Evolutionary conservation across 2,888 invertebrate species (phyloP).

Genomic region (Malthinus seriepunctatus): DNA sequence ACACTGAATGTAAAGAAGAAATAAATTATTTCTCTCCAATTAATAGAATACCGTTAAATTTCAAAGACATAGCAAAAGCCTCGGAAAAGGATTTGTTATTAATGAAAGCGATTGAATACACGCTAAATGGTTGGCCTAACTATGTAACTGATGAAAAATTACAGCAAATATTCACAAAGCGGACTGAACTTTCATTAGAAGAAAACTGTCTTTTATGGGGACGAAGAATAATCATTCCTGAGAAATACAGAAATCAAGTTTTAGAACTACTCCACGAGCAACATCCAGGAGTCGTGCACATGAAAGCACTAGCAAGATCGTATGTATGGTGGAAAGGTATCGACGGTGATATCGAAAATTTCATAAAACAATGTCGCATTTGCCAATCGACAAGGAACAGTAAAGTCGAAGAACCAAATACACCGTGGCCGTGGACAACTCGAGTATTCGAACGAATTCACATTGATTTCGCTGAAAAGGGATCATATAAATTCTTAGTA

Average conservation of each 20-base stretch:
- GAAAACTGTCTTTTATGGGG: neutral
- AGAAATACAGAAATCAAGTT: neutral
- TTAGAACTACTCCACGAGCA: neutral
- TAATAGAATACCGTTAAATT: neutral
- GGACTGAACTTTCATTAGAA: neutral
- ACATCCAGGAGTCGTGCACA: neutral
- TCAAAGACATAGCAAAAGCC: neutral
- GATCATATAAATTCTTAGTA: too few relatives aligned
- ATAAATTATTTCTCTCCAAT: neutral
- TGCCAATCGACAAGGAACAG: too few relatives aligned
- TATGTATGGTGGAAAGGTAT: neutral
- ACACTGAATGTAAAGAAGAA: neutral
- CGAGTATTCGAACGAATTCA: too few relatives aligned
- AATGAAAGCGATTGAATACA: too few relatives aligned
- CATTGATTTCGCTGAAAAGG: too few relatives aligned
- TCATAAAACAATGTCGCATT: too few relatives aligned
- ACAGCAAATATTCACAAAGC: neutral
- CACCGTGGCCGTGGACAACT: too few relatives aligned
- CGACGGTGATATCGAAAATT: too few relatives aligned
- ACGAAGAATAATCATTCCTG: neutral
- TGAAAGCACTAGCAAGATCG: neutral
- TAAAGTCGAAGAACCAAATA: too few relatives aligned
- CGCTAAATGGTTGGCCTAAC: too few relatives aligned
- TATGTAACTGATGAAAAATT: neutral
- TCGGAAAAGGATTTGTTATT: too few relatives aligned